These are phyloP conservation scores for Platorchestia sp. DNA, from an alignment of 1,140 invertebrate species.

Conservation along the genomic window DNA sequence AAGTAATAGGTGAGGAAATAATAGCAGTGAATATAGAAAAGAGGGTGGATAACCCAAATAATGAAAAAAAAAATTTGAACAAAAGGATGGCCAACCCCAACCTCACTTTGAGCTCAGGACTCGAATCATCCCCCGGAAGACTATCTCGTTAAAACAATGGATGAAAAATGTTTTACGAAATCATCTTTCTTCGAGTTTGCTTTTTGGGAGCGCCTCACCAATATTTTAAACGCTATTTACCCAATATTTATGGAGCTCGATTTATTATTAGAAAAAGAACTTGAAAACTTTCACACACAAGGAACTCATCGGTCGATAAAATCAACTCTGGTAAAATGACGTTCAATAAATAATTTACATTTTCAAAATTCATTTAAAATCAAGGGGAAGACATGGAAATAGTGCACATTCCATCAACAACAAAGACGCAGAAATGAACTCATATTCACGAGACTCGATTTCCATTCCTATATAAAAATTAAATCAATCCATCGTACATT, in stretches of 20 bases:
- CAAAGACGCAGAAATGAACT: background rate
- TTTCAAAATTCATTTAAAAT: background rate
- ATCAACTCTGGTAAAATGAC: background rate
- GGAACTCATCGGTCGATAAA: background rate
- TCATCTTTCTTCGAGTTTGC: background rate
- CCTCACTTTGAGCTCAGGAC: too few species aligned
- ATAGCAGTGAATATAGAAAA: too few species aligned
- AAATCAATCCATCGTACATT: background rate
- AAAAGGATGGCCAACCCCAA: too few species aligned
- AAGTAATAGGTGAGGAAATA: too few species aligned
- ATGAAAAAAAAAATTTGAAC: too few species aligned
- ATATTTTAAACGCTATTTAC: background rate
- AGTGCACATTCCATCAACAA: background rate
- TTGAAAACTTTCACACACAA: background rate
- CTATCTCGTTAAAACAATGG: background rate
- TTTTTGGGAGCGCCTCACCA: background rate
- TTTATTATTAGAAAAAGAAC: background rate
- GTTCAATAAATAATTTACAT: background rate
- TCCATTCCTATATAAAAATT: background rate
- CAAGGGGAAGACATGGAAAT: background rate
- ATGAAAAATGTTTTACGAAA: background rate
- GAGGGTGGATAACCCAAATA: too few species aligned
- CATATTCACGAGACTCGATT: background rate
- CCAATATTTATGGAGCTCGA: background rate
- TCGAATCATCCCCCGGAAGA: too few species aligned